These are phyloP conservation scores for Caretta caretta DNA, from an alignment of 2,113 vertebrate genomes.

Conservation along the genomic window DNA sequence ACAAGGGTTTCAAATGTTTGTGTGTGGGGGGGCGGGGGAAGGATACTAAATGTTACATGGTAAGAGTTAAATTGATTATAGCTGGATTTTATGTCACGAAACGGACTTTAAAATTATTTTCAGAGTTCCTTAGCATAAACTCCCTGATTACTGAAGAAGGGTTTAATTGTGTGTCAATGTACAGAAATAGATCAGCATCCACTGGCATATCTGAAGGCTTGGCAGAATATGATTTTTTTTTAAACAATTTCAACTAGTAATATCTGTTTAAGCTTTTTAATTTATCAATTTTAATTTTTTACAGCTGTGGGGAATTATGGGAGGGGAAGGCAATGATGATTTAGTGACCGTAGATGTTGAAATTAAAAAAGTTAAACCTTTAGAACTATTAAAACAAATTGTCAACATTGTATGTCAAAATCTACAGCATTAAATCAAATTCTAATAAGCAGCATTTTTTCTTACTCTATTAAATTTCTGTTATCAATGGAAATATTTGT, in stretches of 20 bases:
- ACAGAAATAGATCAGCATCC: neutral
- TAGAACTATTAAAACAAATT: neutral
- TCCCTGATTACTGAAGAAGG: neutral
- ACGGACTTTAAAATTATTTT: neutral
- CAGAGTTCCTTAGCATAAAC: neutral
- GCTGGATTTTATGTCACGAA: neutral
- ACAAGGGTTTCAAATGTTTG: neutral
- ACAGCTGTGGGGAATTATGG: neutral
- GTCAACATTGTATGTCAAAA: neutral
- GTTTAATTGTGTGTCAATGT: neutral
- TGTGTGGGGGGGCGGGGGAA: neutral
- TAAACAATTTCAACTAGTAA: neutral
- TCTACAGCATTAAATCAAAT: neutral
- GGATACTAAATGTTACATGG: neutral
- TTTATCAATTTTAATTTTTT: neutral
- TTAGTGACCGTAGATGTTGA: neutral
- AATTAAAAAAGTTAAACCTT: neutral
- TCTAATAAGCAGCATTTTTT: neutral
- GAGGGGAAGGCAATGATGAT: neutral
- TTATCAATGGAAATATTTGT: neutral
- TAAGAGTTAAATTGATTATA: neutral
- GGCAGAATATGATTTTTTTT: neutral
- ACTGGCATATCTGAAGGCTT: neutral
- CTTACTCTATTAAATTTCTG: neutral
- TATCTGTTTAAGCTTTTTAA: neutral